Evolutionary conservation across 37 sponge, comb jelly and placozoan species (phyloP), one percentile per base, ranked within the genome.

Genomic region (Ephydatia muelleri): DNA sequence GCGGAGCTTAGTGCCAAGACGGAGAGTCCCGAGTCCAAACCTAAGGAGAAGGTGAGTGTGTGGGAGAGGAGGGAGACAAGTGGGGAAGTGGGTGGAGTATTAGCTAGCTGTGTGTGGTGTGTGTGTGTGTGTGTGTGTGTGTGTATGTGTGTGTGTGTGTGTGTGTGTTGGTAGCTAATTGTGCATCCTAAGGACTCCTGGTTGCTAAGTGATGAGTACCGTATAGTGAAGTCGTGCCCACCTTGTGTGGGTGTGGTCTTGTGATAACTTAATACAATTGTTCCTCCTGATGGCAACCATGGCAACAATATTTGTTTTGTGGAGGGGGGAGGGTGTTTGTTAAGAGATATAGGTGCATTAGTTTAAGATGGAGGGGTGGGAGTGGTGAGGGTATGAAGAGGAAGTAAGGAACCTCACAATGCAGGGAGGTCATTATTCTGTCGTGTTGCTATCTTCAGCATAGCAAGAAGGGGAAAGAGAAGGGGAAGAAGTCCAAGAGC

Each of bases 401-500:
- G 33, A 28, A 68, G 5, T 28, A 25, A 23, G 8, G 70, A 64
- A 27, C 72, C 13, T 12, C 25, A 31, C 29, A 77, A 31, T 77
- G 67, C 28, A 2, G 66, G 11, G 5, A 36, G 8, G 47, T 6
- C 71, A 3, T 5, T 35, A 4, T 26, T 39, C 27, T 76, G 26
- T 28, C 30, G 82, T 71, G 19, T 13, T 65, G 19, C 22, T 21
- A 74, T 26, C 13, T 47, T 49, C 67, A 85, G 77, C 70, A 71
- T 36, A 23, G 73, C 65, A 79, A 79, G 73, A 89, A 85, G 79
- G 75, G 83, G 29, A 85, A 83, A 80, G 84, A 81, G 49, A 67
- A 70, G 1, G 37, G 72, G 31, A 91, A 79, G 89, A 88, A 72
- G 81, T 48, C 31, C 16, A 85, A 81, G 82, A 90, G 47, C 6